Evolutionary conservation across 2,113 vertebrate genomes (phyloP), one percentile per base, ranked within the genome.

Genomic region (Plecotus auritus): DNA sequence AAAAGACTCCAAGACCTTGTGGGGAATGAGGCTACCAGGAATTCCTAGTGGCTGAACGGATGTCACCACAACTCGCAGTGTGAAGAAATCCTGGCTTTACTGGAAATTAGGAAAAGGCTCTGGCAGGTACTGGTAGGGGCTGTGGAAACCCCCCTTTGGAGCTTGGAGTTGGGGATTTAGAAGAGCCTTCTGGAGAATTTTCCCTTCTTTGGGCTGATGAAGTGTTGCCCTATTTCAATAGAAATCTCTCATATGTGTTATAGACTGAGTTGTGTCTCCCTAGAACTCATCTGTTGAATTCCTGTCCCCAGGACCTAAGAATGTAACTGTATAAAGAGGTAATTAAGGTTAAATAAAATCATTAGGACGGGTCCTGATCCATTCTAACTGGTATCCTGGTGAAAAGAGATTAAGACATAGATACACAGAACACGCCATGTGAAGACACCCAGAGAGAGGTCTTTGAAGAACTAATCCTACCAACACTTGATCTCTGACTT

Each of bases 1-100:
- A 73, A 78, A 64, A 70, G 49, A 42, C 69, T 77, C 51, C 35
- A 88, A 78, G 83, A 45, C 10, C 26, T 82, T 70, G 47, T 74
- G 81, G 64, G 70, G 88, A 96, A 91, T 30, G 69, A 78, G 72
- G 18, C 94, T 95, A 74, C 86, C 94, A 95, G 54, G 61, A 97
- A 95, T 92, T 80, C 20, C 64, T 84, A 35, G 49, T 85, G 76
- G 77, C 88, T 67, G 69, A 85, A 93, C 73, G 35, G 30, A 66
- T 87, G 11, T 85, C 87, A 93, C 92, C 87, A 54, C 40, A 64
- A 37, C 22, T 85, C 61, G 66, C 45, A 90, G 67, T 93, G 8
- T 69, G 88, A 80, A 61, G 56, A 97, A 93, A 91, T 66, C 42
- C 54, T 95, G 73, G 61, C 23, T 88, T 95, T 95, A 92, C 88